phyloP scores from a whole-genome alignment of 2,888 invertebrate genomes.

The Parapristionchus giblindavisi region DNA sequence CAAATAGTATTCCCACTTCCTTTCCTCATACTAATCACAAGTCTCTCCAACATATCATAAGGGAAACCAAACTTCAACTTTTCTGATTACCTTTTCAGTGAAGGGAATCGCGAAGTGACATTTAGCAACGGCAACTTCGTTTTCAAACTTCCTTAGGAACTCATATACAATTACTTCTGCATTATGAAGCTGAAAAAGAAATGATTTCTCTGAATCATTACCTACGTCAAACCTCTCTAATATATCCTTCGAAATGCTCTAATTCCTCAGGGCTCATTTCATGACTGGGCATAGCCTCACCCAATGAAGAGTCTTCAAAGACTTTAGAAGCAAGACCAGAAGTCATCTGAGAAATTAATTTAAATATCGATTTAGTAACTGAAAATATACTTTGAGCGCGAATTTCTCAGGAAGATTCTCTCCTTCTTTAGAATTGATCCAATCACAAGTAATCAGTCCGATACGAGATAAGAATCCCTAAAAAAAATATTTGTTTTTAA shows the following conservation, averaged over 20 bases:
- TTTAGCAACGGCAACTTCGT: slow-evolving; percentile 7
- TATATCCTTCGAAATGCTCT: too few relatives aligned
- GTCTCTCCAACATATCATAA: too few relatives aligned
- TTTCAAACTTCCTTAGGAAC: slow-evolving; percentile 3
- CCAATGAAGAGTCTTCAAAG: too few relatives aligned
- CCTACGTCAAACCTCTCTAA: not conserved
- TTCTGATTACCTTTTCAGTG: slow-evolving; percentile 7
- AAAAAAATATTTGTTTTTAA: not conserved
- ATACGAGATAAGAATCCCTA: slow-evolving; percentile 23
- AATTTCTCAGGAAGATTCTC: slow-evolving; percentile 2
- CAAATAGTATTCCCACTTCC: too few relatives aligned
- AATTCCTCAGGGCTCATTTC: too few relatives aligned
- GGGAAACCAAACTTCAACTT: too few relatives aligned
- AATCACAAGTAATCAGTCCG: slow-evolving; percentile 13
- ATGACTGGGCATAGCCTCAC: too few relatives aligned
- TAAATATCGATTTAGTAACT: not conserved
- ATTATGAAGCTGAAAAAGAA: slow-evolving; percentile 7
- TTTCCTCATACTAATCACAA: too few relatives aligned
- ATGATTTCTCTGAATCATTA: not conserved
- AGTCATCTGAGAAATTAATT: not conserved
- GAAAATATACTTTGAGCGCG: not conserved
- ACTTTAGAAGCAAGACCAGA: not conserved
- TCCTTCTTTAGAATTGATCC: not conserved
- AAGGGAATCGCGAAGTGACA: slow-evolving; percentile 27
- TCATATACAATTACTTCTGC: slow-evolving; percentile 8